Percentiles rank a stretch among this genome's conserved stretches.
Evolutionary conservation across 1,140 invertebrate species (phyloP).

Genomic region (Callitettix versicolor): DNA sequence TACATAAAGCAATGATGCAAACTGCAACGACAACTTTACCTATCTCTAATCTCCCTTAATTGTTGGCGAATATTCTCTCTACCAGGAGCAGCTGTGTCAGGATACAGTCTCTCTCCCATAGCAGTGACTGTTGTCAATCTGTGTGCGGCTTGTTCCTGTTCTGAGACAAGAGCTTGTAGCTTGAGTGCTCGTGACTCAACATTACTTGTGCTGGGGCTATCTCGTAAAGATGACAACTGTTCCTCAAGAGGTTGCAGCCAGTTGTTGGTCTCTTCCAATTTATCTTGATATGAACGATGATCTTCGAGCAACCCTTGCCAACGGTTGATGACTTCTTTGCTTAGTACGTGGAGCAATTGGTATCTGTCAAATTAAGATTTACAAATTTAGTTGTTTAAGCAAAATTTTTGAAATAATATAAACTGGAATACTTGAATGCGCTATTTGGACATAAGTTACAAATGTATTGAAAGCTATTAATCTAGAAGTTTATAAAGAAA

Average conservation of each 20-base stretch:
- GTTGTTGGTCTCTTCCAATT: constrained; percentile 57
- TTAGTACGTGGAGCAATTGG: constrained; percentile 67
- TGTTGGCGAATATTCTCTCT: constrained; percentile 78
- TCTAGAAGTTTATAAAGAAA: too few species aligned
- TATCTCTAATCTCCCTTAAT: constrained; percentile 58
- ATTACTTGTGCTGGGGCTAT: constrained; percentile 28
- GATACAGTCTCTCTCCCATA: constrained; percentile 74
- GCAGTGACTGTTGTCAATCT: constrained; percentile 53
- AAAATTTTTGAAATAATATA: too few species aligned
- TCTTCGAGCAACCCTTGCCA: constrained; percentile 79
- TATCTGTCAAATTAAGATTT: constrained; percentile 47
- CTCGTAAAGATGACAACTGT: constrained; percentile 48
- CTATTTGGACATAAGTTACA: too few species aligned
- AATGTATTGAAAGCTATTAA: too few species aligned
- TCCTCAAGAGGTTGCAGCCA: constrained; percentile 71
- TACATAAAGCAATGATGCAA: neutral
- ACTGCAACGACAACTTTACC: constrained; percentile 23
- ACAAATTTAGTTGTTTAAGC: too few species aligned
- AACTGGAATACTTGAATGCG: too few species aligned
- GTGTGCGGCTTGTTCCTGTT: constrained; percentile 72
- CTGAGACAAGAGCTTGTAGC: constrained; percentile 64
- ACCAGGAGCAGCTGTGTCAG: constrained; percentile 81
- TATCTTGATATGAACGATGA: constrained; percentile 69
- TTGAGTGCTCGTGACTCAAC: constrained; percentile 48
- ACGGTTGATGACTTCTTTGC: constrained; percentile 79